Percentiles rank a stretch among this genome's conserved stretches.
Conservation (phyloP, 2,888 invertebrate species). For the Limnephilus auricula region DNA sequence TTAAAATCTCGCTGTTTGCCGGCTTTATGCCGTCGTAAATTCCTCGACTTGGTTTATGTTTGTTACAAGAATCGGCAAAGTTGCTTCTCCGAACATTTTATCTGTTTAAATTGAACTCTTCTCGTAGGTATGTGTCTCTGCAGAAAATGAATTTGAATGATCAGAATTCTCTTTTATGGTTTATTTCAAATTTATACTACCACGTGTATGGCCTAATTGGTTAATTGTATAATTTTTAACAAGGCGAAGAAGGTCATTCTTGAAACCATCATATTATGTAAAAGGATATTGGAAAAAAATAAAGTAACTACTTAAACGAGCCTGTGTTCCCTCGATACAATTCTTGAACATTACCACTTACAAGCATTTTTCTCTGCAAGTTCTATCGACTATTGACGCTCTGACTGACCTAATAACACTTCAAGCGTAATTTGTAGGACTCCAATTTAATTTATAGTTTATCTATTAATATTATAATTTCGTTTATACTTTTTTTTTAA, state of each 20-base stretch:
- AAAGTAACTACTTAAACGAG: too few species aligned
- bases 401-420: too few species aligned
- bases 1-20: constrained; percentile 41
- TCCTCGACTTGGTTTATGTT: constrained; percentile 23
- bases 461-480: too few species aligned
- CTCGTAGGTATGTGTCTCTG: background rate
- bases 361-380: too few species aligned
- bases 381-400: too few species aligned
- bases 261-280: too few species aligned
- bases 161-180: background rate
- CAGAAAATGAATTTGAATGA: background rate
- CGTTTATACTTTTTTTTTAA: too few species aligned
- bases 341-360: too few species aligned
- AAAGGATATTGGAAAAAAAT: too few species aligned
- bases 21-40: constrained; percentile 28
- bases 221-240: background rate
- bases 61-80: constrained; percentile 27
- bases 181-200: background rate
- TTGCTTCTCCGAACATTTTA: constrained; percentile 5
- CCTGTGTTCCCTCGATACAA: too few species aligned
- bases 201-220: background rate
- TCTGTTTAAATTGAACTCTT: constrained; percentile 13
- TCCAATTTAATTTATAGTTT: too few species aligned
- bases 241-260: background rate
- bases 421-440: too few species aligned